Percentiles rank a stretch among this genome's conserved stretches.
Evolutionary conservation across 2,888 invertebrate genomes (phyloP).

Genomic region (Tachina lurida): DNA sequence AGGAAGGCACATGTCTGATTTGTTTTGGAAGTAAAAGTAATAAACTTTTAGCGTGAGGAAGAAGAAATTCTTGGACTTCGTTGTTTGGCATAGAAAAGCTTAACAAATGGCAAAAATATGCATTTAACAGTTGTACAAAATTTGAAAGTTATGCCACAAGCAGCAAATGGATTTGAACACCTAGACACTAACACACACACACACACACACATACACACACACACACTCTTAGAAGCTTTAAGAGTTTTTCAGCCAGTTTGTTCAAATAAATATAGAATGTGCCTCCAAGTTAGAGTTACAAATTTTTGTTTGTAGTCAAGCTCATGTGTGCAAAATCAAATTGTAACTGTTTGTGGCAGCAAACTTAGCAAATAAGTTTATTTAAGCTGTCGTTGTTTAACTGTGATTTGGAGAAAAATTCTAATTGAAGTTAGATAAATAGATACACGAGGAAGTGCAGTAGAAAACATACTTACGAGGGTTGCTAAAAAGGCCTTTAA

Average conservation of each 20-base stretch:
- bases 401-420: neutral
- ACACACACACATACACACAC: too few species aligned
- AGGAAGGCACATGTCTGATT: constrained; percentile 64
- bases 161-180: constrained; percentile 36
- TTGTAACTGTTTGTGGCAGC: constrained; percentile 59
- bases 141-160: constrained; percentile 50
- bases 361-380: constrained; percentile 50
- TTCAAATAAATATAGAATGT: too few species aligned
- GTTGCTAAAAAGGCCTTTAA: neutral
- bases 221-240: neutral
- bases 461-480: neutral
- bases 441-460: constrained; percentile 23
- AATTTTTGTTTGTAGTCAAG: constrained; percentile 12
- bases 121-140: constrained; percentile 56
- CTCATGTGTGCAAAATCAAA: constrained; percentile 38
- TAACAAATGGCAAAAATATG: constrained; percentile 42
- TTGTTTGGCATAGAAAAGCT: neutral
- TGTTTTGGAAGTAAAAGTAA: constrained; percentile 54
- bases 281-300: neutral
- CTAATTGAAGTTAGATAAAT: neutral
- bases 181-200: too few species aligned
- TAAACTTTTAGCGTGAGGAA: constrained; percentile 46
- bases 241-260: neutral
- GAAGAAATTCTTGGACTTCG: constrained; percentile 12
- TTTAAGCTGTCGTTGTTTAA: neutral